Evolutionary conservation across 1,140 invertebrate genomes (phyloP).

Genomic region (Plectrocnemia conspersa): DNA sequence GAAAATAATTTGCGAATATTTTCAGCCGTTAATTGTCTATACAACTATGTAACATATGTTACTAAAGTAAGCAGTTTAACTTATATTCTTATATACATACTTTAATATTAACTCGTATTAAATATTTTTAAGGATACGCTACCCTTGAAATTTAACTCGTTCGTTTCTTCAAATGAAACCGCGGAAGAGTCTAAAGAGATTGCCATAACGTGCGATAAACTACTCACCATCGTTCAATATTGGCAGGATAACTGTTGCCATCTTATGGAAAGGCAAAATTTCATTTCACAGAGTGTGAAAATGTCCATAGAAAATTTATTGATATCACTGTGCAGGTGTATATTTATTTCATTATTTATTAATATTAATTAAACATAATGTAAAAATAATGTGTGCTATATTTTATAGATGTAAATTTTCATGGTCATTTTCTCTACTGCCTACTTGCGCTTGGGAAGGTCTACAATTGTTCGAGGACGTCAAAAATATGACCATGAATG

Average conservation of each 20-base stretch:
- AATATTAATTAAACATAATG: background rate
- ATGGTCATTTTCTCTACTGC: constrained; percentile 44
- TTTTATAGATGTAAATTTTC: constrained; percentile 43
- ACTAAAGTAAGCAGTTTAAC: constrained; percentile 42
- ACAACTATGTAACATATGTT: constrained; percentile 45
- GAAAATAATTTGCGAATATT: constrained; percentile 45
- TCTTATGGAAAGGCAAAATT: constrained; percentile 24
- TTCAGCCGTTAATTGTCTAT: constrained; percentile 48
- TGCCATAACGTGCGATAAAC: constrained; percentile 43
- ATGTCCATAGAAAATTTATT: constrained; percentile 42
- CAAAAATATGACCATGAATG: constrained; percentile 17
- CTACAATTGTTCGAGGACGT: constrained; percentile 38
- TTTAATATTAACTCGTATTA: constrained; percentile 10
- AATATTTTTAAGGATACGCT: constrained; percentile 40
- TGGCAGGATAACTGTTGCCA: constrained; percentile 45
- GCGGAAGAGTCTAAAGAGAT: constrained; percentile 37
- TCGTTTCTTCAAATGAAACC: constrained; percentile 12
- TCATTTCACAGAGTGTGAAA: constrained; percentile 39
- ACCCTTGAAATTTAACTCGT: constrained; percentile 36
- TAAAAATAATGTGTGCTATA: background rate
- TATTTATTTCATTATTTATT: background rate
- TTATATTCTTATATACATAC: background rate
- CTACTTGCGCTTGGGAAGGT: constrained; percentile 45
- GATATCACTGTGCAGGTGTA: constrained; percentile 42
- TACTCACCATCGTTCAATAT: constrained; percentile 46